Conservation (phyloP, 1,140 invertebrate genomes). For the Micrasema minimum region DNA sequence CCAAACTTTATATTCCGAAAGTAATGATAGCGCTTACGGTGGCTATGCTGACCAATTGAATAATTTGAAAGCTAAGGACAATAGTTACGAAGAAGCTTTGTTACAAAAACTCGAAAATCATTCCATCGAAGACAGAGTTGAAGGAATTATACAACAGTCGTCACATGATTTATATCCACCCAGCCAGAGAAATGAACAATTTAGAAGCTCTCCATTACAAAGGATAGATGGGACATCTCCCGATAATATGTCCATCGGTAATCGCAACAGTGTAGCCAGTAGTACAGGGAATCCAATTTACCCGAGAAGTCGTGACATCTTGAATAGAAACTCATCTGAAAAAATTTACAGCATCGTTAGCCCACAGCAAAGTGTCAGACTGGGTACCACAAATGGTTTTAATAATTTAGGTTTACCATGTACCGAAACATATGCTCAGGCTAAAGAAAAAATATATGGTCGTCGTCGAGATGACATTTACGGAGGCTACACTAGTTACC, state of each 20-base stretch:
- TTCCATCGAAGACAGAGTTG: slow-evolving; percentile 49
- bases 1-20: slow-evolving; percentile 63
- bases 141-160: slow-evolving; percentile 46
- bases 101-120: slow-evolving; percentile 8
- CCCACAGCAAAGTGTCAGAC: slow-evolving; percentile 1
- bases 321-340: slow-evolving; percentile 28
- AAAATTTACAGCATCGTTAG: slow-evolving; percentile 37
- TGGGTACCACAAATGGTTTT: slow-evolving; percentile 14
- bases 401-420: slow-evolving; percentile 58
- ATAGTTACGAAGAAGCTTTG: slow-evolving; percentile 24
- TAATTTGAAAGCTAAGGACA: slow-evolving; percentile 21
- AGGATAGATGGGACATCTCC: slow-evolving; percentile 54
- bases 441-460: slow-evolving; percentile 62
- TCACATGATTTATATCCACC: slow-evolving; percentile 47
- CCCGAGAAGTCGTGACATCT: slow-evolving; percentile 28
- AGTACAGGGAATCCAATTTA: slow-evolving; percentile 55
- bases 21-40: slow-evolving; percentile 54
- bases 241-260: slow-evolving; percentile 56
- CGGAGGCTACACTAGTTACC: slow-evolving; percentile 59
- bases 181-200: slow-evolving; percentile 23
- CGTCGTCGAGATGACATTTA: slow-evolving; percentile 62
- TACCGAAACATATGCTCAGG: slow-evolving; percentile 59
- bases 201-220: slow-evolving; percentile 34
- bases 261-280: slow-evolving; percentile 54
- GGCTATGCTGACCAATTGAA: slow-evolving; percentile 39